A percentile compares a stretch with the other conserved stretches of the same genome.
Conservation (phyloP, 2,113 vertebrate species). For the Arvicanthis niloticus region DNA sequence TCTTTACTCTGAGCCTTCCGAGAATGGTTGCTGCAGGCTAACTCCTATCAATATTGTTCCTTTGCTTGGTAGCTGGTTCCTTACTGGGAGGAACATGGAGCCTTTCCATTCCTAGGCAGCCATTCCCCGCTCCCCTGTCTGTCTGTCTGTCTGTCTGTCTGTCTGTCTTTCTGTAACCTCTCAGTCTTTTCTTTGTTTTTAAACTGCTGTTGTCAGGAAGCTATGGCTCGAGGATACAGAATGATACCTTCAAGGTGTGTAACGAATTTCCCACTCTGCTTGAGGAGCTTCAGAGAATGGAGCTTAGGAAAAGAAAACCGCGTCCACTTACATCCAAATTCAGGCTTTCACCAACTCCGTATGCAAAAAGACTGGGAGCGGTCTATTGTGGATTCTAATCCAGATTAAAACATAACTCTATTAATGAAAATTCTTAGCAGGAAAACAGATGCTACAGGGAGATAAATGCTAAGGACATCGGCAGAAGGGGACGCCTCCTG, state of each 20-base stretch:
- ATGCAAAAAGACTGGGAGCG: slow-evolving; percentile 2
- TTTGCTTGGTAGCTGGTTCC: background rate
- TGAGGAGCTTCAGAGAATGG: background rate
- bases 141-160: too few species aligned
- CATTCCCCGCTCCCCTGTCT: background rate
- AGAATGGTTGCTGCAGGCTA: background rate
- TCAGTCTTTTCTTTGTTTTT: background rate
- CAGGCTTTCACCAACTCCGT: slow-evolving; percentile 7
- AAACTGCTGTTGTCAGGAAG: background rate
- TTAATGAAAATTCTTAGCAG: slow-evolving; percentile 52
- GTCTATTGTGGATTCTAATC: slow-evolving; percentile 54
- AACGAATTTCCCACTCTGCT: background rate
- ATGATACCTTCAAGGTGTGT: background rate
- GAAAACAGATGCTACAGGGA: slow-evolving; percentile 41
- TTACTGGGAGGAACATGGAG: background rate
- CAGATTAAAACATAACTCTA: slow-evolving; percentile 58
- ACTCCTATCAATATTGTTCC: background rate
- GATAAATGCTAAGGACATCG: slow-evolving; percentile 59
- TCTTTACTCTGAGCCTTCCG: background rate
- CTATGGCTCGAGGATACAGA: background rate
- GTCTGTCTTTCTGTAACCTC: background rate
- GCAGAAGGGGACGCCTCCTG: slow-evolving; percentile 47
- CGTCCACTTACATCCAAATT: background rate
- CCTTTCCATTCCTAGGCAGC: background rate
- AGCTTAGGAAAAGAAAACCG: background rate